Base-by-base conservation (phyloP, 1,140 invertebrate species). In the Drosophila santomea region DNA sequence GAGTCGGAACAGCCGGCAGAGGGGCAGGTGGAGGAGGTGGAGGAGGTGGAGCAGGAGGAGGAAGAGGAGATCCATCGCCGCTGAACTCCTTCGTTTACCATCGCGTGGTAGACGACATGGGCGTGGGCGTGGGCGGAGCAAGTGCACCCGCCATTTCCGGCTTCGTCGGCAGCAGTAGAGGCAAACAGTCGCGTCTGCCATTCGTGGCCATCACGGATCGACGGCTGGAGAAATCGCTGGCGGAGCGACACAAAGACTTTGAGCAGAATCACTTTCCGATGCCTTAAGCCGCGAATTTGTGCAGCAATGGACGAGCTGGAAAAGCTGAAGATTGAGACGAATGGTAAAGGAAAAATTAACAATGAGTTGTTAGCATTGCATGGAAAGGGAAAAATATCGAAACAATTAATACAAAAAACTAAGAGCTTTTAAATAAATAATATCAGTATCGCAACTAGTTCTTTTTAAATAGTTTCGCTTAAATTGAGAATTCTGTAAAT, bases 201-300 rank as follows among this genome's bases (percentile, higher is more conserved):
- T 92, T 92, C 69, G 91, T 92, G 52, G 91, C 91, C 55, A 91
- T 92, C 38, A 92, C 91, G 23, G 91, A 92, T 59, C 75, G 90
- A 4, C 79, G 91, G 4, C 66, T 92, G 48, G 91, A 92, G 55
- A 90, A 81, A 51, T 44, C 74, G 57, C 47, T 78, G 25, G 72
- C 69, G 1, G 82, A 88, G 47, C 81, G 75, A 25, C 85, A 90
- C 66, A 88, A 90, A 90, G 90, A 91, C 67, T 90, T 89, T 69
- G 83, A 91, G 82, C 90, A 91, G 73, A 91, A 91, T 83, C 78
- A 90, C 86, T 91, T 74, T 80, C 86, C 90, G 69, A 82, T 91
- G 90, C 90, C 90, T 90, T 91, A 91, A 88, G 80, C 44, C 43
- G 60, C 71, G 41, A 54, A 20, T 55, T 36, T 55, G 56, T 39